A percentile compares a stretch with the other conserved stretches of the same genome.
Evolutionary conservation across 2,113 vertebrate species (phyloP).

Genomic region (Myrmophylax atrothorax): DNA sequence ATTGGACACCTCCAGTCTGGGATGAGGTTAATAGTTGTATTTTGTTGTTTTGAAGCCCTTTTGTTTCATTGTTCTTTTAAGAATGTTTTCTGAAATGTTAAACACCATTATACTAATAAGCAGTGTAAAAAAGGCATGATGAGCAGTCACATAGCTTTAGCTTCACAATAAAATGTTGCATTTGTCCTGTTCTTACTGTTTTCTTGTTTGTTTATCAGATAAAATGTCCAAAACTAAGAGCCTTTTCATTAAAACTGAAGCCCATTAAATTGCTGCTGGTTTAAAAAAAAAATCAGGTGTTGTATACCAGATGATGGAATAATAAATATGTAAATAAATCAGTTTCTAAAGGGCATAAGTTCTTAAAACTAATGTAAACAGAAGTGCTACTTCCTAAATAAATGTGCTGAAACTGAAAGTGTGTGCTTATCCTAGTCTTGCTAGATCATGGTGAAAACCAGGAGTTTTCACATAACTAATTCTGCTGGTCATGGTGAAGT

Average conservation of each 20-base stretch:
- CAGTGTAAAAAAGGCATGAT: constrained; percentile 60
- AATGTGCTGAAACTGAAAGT: constrained; percentile 23
- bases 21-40: not conserved
- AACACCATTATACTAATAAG: constrained; percentile 13
- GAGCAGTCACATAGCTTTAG: constrained; percentile 50
- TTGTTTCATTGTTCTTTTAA: constrained; percentile 15
- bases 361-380: constrained; percentile 30
- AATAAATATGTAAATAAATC: not conserved
- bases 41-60: constrained; percentile 23
- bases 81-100: constrained; percentile 40
- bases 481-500: not conserved
- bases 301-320: not conserved
- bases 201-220: constrained; percentile 27
- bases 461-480: not conserved
- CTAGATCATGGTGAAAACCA: not conserved
- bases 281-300: not conserved
- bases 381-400: constrained; percentile 47
- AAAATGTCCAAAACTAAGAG: not conserved
- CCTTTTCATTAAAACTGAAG: constrained; percentile 23
- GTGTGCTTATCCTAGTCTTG: constrained; percentile 2
- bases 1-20: not conserved
- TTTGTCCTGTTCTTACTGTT: constrained; percentile 41
- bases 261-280: not conserved
- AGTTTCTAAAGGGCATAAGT: not conserved
- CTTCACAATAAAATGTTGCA: constrained; percentile 54